Evolutionary conservation across 2,888 invertebrate genomes (phyloP).

Genomic region (Frankliniella fusca): DNA sequence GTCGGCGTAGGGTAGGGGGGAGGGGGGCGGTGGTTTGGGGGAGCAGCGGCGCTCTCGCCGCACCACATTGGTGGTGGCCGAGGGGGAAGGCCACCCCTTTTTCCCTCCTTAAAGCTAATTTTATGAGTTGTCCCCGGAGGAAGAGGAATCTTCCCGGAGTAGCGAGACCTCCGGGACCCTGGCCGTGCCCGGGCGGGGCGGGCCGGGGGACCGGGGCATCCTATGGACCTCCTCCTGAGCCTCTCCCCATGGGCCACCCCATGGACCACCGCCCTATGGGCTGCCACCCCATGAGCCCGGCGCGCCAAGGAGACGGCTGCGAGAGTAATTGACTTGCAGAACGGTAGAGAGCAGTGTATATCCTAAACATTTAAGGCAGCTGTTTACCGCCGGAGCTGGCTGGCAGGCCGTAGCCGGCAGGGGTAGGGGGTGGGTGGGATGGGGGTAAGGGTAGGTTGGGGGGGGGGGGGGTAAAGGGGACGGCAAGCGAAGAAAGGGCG

Average conservation of each 20-base stretch:
- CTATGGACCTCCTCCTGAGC: neutral
- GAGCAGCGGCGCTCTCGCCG: neutral
- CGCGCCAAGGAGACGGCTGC: neutral
- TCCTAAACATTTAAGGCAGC: conserved; percentile 18
- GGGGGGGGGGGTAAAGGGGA: neutral
- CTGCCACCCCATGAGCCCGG: neutral
- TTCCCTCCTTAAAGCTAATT: conserved; percentile 7
- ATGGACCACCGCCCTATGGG: neutral
- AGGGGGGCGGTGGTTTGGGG: neutral
- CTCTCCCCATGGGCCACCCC: neutral
- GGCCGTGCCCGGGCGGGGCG: no score
- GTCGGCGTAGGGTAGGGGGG: neutral
- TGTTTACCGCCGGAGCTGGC: neutral
- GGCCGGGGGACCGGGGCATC: neutral
- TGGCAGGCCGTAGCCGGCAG: neutral
- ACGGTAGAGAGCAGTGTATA: conserved; percentile 2
- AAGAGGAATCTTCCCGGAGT: conserved; percentile 9
- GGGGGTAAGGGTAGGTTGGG: neutral
- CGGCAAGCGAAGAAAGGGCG: neutral
- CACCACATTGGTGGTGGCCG: neutral
- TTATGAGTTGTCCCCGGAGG: conserved; percentile 21
- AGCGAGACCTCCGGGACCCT: neutral
- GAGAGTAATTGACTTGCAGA: conserved; percentile 22
- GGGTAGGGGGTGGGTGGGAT: neutral
- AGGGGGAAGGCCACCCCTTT: neutral